Conservation (phyloP, 37 sponge, comb jelly and placozoan species). For the Halichondria panicea region DNA sequence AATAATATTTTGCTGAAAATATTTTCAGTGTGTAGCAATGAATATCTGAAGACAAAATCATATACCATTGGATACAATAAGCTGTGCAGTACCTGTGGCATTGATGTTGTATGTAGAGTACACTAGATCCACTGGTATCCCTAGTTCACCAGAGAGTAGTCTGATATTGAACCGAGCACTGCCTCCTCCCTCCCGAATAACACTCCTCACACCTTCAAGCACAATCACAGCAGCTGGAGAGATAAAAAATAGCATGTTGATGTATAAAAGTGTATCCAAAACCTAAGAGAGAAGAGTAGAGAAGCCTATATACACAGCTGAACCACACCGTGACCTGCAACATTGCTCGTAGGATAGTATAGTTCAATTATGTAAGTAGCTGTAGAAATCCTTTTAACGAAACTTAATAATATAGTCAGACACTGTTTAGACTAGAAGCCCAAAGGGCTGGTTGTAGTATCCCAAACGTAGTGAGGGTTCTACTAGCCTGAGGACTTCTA, state of each 20-base stretch:
- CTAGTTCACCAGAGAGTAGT: background rate
- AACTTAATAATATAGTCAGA: too few species aligned
- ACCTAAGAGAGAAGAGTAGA: background rate
- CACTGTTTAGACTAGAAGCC: too few species aligned
- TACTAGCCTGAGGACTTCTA: too few species aligned
- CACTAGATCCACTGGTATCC: background rate
- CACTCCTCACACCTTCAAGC: background rate
- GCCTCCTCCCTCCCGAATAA: constrained; percentile 15
- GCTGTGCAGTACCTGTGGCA: background rate
- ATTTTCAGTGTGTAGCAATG: too few species aligned
- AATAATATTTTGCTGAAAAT: too few species aligned
- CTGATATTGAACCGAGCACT: constrained; percentile 2
- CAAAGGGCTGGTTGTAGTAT: too few species aligned
- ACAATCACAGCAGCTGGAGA: background rate
- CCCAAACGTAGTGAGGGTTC: too few species aligned
- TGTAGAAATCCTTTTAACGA: too few species aligned
- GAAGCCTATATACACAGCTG: background rate
- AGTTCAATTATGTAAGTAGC: too few species aligned
- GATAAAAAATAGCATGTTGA: too few species aligned
- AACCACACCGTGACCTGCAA: background rate
- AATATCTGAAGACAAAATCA: background rate
- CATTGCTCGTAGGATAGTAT: too few species aligned
- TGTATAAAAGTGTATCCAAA: background rate
- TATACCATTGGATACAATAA: background rate
- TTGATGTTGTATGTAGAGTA: background rate